phyloP scores from a whole-genome alignment of 2,797 vertebrate genomes.

The Sebastes matsubarae region DNA sequence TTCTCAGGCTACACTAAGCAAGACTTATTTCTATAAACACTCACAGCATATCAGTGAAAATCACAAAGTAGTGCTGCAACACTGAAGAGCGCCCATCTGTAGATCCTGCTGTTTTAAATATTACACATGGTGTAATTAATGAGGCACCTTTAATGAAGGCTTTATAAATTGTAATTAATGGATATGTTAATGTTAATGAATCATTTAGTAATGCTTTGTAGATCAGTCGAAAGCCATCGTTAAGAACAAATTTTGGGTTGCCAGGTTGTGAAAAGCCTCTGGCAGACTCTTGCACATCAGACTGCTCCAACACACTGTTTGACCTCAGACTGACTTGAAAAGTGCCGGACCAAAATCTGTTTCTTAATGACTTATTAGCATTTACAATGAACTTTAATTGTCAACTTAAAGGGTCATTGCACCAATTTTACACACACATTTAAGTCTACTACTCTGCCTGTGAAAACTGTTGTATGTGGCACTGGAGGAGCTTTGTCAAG shows the following conservation, averaged over 20 bases:
- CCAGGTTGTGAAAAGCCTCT: not conserved
- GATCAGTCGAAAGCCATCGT: not conserved
- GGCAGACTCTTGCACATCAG: no score
- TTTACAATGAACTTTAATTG: no score
- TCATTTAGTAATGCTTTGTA: not conserved
- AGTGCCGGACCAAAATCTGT: no score
- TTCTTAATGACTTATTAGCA: no score
- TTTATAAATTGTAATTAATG: not conserved
- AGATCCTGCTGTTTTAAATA: not conserved
- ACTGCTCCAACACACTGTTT: no score
- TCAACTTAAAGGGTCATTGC: not conserved
- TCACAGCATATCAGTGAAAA: not conserved
- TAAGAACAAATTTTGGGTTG: not conserved
- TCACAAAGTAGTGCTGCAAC: not conserved
- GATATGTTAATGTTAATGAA: not conserved
- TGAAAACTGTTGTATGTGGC: no score
- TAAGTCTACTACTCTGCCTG: no score
- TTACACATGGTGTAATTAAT: not conserved
- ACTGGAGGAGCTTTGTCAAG: no score
- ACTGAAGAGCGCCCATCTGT: not conserved
- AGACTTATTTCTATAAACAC: slow-evolving; percentile 6
- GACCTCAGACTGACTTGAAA: no score
- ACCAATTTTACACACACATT: no score
- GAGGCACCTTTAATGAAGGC: not conserved
- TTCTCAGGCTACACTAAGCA: not conserved